phyloP scores from a whole-genome alignment of 35 echinoderm and acorn worm genomes.

The Heliocidaris tuberculata region DNA sequence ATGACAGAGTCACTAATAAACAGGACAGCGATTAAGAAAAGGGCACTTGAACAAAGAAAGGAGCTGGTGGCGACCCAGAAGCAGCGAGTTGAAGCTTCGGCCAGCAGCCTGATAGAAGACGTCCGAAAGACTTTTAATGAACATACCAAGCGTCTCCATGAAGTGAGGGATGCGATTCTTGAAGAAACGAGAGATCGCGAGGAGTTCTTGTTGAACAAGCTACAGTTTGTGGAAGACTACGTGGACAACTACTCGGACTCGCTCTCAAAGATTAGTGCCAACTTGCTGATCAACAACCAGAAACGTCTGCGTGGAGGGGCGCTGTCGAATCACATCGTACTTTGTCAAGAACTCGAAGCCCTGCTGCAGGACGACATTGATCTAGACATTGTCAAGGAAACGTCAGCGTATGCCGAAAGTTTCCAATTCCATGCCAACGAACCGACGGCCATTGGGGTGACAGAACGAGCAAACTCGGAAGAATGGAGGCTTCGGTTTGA shows the following conservation, averaged over 20 bases:
- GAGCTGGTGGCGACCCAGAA: constrained; percentile 5
- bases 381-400: not conserved
- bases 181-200: not conserved
- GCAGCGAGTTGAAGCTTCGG: not conserved
- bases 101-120: not conserved
- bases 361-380: constrained; percentile 28
- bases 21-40: not conserved
- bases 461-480: not conserved
- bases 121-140: not conserved
- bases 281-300: not conserved
- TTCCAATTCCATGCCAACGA: constrained; percentile 12
- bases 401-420: not conserved
- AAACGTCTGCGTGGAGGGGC: not conserved
- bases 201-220: not conserved
- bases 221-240: not conserved
- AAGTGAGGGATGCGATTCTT: not conserved
- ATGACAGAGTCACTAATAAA: not conserved
- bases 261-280: not conserved
- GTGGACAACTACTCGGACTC: not conserved
- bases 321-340: not conserved
- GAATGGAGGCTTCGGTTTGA: not conserved
- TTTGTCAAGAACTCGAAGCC: constrained; percentile 20
- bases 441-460: not conserved
- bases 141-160: not conserved
- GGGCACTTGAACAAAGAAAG: not conserved